Conservation (phyloP, 2,113 vertebrate species). For the Leucoraja erinaceus region DNA sequence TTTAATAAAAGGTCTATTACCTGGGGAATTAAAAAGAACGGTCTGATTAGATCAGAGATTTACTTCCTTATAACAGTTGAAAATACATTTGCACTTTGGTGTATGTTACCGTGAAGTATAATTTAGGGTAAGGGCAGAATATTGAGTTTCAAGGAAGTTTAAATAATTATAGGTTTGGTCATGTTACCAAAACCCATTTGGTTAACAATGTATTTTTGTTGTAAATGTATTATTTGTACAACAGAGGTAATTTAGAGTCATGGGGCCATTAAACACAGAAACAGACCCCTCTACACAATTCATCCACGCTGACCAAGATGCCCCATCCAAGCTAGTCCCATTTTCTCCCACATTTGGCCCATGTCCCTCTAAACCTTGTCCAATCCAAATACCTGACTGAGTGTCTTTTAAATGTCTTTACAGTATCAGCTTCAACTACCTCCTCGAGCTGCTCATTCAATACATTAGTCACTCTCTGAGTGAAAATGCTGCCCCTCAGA, state of each 20-base stretch:
- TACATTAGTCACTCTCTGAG: too few species aligned
- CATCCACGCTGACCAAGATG: too few species aligned
- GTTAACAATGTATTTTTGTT: neutral
- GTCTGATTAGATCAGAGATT: constrained; percentile 21
- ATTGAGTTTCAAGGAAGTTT: neutral
- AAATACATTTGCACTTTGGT: constrained; percentile 9
- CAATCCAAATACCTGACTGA: too few species aligned
- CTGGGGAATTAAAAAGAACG: neutral
- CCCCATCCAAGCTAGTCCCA: too few species aligned
- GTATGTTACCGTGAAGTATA: neutral
- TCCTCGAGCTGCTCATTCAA: too few species aligned
- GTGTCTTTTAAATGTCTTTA: too few species aligned
- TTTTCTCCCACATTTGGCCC: too few species aligned
- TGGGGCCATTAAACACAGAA: too few species aligned
- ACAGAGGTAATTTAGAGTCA: neutral
- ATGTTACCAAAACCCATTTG: neutral
- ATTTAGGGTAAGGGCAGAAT: neutral
- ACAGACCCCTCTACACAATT: too few species aligned
- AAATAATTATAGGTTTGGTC: neutral
- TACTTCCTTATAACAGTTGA: constrained; percentile 18
- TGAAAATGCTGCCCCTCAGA: too few species aligned
- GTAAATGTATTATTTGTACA: neutral
- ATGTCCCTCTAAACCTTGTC: too few species aligned
- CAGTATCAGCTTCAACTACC: too few species aligned
- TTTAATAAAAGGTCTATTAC: constrained; percentile 28